These are phyloP conservation scores for Centruroides sculpturatus DNA, from an alignment of 1,140 invertebrate species.

Conservation along the genomic window DNA sequence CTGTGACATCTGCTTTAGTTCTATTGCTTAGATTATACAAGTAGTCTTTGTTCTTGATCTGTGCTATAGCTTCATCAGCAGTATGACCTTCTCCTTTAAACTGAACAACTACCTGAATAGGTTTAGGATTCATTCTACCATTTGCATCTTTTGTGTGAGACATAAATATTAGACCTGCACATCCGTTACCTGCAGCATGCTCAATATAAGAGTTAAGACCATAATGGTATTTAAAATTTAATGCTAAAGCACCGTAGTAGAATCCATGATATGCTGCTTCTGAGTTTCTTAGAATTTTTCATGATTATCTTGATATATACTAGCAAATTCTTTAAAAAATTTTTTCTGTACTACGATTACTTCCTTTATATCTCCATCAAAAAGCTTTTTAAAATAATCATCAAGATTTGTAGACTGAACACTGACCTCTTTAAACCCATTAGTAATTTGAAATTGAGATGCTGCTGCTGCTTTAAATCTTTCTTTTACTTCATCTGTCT, in stretches of 20 bases:
- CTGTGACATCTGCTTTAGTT: not conserved
- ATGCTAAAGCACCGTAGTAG: conserved; percentile 3
- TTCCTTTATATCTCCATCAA: not conserved
- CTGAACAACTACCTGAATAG: too few relatives aligned
- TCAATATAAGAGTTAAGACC: not conserved
- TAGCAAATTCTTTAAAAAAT: not conserved
- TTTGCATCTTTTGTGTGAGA: not conserved
- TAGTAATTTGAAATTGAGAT: too few relatives aligned
- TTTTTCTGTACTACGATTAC: not conserved
- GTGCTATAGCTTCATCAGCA: too few relatives aligned
- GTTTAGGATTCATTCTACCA: not conserved
- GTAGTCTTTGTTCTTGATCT: not conserved
- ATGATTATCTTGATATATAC: not conserved
- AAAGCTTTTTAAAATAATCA: too few relatives aligned
- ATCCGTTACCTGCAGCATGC: conserved; percentile 1
- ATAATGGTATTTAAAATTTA: conserved; percentile 4
- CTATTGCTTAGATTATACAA: not conserved
- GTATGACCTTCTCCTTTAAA: not conserved
- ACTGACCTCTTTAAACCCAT: too few relatives aligned
- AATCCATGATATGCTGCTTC: conserved; percentile 4
- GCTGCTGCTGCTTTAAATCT: too few relatives aligned
- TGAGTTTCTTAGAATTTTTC: not conserved
- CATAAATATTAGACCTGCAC: conserved; percentile 4
- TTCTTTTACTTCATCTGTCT: too few relatives aligned
- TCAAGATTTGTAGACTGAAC: too few relatives aligned